A percentile compares a stretch with the other conserved stretches of the same genome.
These are phyloP conservation scores for Platorchestia sp. DNA, from an alignment of 1,140 invertebrate species.

Conservation along the genomic window DNA sequence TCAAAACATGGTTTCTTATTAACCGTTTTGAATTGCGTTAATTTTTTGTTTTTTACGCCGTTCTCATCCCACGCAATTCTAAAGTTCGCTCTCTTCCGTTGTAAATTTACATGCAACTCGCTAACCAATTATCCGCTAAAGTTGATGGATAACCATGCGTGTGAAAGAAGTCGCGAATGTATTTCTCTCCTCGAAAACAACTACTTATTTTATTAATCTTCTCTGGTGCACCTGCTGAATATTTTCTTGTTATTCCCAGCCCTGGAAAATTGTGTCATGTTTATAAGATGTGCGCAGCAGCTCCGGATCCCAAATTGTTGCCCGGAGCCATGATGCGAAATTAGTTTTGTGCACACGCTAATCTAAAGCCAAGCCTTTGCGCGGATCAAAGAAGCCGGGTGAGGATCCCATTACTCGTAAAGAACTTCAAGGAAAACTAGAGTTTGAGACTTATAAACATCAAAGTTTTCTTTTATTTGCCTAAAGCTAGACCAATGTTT, in stretches of 20 bases:
- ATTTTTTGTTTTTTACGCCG: neutral
- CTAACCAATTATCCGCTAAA: neutral
- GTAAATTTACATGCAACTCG: neutral
- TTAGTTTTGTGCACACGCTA: slow-evolving; percentile 21
- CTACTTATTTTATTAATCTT: neutral
- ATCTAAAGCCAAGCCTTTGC: slow-evolving; percentile 20
- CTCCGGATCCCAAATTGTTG: neutral
- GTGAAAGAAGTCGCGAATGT: neutral
- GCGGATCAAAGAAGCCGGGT: neutral
- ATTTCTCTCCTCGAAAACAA: neutral
- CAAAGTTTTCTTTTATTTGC: neutral
- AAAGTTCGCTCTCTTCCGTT: neutral
- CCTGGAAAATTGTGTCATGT: neutral
- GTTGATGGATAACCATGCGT: neutral
- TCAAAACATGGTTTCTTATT: neutral
- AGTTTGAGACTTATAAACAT: neutral
- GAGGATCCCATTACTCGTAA: slow-evolving; percentile 7
- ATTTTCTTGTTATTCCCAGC: neutral
- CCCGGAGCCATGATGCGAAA: neutral
- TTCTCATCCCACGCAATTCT: neutral
- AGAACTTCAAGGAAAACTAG: neutral
- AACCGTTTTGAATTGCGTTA: neutral
- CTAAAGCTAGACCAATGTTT: neutral
- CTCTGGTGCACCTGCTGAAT: neutral
- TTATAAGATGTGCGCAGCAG: neutral